Evolutionary conservation across 2,888 invertebrate species (phyloP), one percentile per base, ranked within the genome.

Genomic region (Eilema sororculum): DNA sequence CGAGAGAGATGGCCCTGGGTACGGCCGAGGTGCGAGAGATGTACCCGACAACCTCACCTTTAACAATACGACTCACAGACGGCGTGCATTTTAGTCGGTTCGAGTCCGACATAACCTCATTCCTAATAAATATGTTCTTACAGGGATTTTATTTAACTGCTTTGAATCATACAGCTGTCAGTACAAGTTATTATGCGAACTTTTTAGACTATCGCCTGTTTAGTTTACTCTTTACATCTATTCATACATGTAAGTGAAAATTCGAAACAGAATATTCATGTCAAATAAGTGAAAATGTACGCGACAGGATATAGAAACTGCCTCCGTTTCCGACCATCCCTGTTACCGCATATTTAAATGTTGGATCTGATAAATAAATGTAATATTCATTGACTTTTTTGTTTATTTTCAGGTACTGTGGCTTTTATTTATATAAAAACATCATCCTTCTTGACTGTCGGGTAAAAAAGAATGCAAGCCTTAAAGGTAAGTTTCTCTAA

Each of bases 381-480:
- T 12, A n/a, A 10, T 64, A 52, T 12, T 64, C 16, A 64, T 64
- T 28, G 2, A n/a, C n/a, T 20, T 63, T n/a, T 63, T 63, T 46
- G 41, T 63, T 63, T 46, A 24, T 63, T 63, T 63, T 59, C 68
- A 68, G 64, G 68, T 64, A 68, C 57, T 64, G 41, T 59, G 30
- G 5, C 30, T 41, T 22, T 10, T 24, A n/a, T 37, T 68, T 65
- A 57, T 30, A n/a, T n/a, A n/a, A n/a, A n/a, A n/a, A n/a, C n/a
- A n/a, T n/a, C n/a, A n/a, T n/a, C n/a, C n/a, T n/a, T n/a, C n/a
- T n/a, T n/a, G n/a, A n/a, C n/a, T n/a, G n/a, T n/a, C n/a, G n/a
- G n/a, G 22, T 22, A 12, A 24, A 4, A 56, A 10, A n/a, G 57
- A 12, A 56, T 56, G 22, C 52, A 52, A 9, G n/a, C 8, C n/a